Percentiles rank a stretch among this genome's conserved stretches.
Evolutionary conservation across 2,113 vertebrate species (phyloP).

Genomic region (rabbit (Oryctolagus cuniculus)): DNA sequence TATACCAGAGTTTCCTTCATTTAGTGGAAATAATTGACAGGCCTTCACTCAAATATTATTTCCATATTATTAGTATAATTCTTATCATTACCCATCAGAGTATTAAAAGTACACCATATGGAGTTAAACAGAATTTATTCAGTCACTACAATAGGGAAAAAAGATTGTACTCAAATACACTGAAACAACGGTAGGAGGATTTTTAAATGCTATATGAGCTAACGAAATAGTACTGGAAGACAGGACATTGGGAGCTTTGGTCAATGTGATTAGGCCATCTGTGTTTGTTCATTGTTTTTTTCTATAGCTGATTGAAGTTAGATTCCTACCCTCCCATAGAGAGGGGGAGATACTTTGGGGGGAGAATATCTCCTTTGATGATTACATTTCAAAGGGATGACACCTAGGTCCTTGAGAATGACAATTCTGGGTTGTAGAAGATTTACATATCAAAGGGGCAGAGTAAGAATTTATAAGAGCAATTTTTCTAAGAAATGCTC

Average conservation of each 20-base stretch:
- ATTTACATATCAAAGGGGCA: not conserved
- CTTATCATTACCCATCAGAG: not conserved
- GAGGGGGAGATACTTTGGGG: not conserved
- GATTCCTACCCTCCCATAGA: not conserved
- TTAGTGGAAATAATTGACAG: not conserved
- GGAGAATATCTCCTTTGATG: not conserved
- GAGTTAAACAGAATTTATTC: constrained; percentile 7
- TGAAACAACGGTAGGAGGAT: not conserved
- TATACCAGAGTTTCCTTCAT: not conserved
- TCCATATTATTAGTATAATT: not conserved
- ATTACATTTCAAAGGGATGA: not conserved
- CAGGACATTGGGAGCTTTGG: not conserved
- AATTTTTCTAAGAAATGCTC: not conserved
- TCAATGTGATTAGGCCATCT: not conserved
- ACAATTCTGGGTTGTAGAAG: not conserved
- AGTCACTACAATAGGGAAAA: not conserved
- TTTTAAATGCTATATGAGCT: not conserved
- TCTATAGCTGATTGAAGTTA: not conserved
- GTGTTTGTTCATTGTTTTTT: not conserved
- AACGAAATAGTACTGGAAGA: not conserved
- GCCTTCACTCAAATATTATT: not conserved
- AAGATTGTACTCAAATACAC: not conserved
- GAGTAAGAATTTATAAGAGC: not conserved
- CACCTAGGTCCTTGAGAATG: not conserved
- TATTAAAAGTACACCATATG: not conserved